Percentiles rank a stretch among this genome's conserved stretches.
These are phyloP conservation scores for Drosophila greeni DNA, from an alignment of 2,888 invertebrate genomes.

Conservation along the genomic window DNA sequence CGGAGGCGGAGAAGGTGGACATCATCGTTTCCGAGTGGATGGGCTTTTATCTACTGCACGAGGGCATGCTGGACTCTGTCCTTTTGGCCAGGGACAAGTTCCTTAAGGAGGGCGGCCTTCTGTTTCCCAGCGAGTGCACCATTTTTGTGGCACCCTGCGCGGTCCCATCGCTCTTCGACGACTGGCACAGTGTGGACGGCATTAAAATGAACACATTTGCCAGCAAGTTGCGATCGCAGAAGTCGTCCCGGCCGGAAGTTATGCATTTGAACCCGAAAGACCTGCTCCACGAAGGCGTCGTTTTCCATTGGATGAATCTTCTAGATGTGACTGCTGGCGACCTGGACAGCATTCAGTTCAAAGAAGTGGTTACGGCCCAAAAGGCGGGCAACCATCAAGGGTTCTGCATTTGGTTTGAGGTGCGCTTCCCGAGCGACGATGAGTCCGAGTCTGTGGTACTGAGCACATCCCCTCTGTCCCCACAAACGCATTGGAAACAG, in stretches of 20 bases:
- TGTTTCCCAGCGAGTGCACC: constrained; percentile 86
- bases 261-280: constrained; percentile 81
- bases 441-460: constrained; percentile 79
- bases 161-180: constrained; percentile 82
- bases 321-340: constrained; percentile 82
- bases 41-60: constrained; percentile 97
- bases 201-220: constrained; percentile 87
- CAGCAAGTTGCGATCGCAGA: constrained; percentile 82
- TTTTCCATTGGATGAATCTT: constrained; percentile 85
- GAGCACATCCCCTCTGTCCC: constrained; percentile 87
- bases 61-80: constrained; percentile 96
- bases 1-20: constrained; percentile 85
- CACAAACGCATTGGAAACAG: constrained; percentile 96
- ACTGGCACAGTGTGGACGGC: constrained; percentile 90
- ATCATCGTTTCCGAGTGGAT: constrained; percentile 98
- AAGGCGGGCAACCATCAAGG: constrained; percentile 84
- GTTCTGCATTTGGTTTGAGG: constrained; percentile 90
- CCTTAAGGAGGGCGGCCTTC: constrained; percentile 84
- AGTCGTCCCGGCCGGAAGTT: constrained; percentile 84
- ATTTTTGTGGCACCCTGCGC: constrained; percentile 80
- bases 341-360: constrained; percentile 81
- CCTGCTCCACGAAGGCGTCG: constrained; percentile 83
- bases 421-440: constrained; percentile 84
- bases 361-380: constrained; percentile 81
- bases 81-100: constrained; percentile 89